Evolutionary conservation across 92 coral and sea anemone genomes (phyloP).

Genomic region (Epizoanthus scotinus): DNA sequence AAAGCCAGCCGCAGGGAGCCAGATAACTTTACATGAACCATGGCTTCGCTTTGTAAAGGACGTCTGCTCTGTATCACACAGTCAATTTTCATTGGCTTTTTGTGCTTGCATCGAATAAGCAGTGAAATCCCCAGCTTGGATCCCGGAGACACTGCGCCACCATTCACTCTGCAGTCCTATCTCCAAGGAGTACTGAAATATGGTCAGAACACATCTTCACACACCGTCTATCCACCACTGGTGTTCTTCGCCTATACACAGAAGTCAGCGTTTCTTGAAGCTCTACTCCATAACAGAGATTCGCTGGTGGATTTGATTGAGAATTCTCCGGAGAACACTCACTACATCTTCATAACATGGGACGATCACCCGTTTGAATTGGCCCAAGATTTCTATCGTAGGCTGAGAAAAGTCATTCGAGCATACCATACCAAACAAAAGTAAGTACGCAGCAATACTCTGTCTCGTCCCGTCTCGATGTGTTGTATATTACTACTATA

Average conservation of each 20-base stretch:
- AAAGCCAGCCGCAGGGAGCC: neutral
- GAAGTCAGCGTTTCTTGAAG: conserved; percentile 54
- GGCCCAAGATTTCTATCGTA: neutral
- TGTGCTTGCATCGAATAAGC: neutral
- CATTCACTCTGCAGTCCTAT: conserved; percentile 44
- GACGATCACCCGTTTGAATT: conserved; percentile 29
- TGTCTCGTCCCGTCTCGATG: too few relatives aligned
- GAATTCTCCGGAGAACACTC: conserved; percentile 51
- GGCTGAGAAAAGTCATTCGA: conserved; percentile 17
- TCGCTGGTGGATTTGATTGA: conserved; percentile 41
- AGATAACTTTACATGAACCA: neutral
- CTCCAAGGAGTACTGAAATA: conserved; percentile 40
- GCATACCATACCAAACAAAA: conserved; percentile 18
- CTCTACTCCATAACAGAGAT: conserved; percentile 47
- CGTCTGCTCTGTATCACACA: neutral
- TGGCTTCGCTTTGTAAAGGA: conserved; percentile 18
- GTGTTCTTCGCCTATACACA: conserved; percentile 52
- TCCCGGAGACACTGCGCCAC: conserved; percentile 57
- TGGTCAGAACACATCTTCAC: conserved; percentile 31
- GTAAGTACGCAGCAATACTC: conserved; percentile 4
- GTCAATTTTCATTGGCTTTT: neutral
- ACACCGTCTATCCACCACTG: conserved; percentile 36
- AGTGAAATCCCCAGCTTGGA: conserved; percentile 25
- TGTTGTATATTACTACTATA: too few relatives aligned
- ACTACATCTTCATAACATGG: conserved; percentile 44